Evolutionary conservation across 2,888 invertebrate genomes (phyloP), one percentile per base, ranked within the genome.

Genomic region (Hirtodrosophila histrioides): DNA sequence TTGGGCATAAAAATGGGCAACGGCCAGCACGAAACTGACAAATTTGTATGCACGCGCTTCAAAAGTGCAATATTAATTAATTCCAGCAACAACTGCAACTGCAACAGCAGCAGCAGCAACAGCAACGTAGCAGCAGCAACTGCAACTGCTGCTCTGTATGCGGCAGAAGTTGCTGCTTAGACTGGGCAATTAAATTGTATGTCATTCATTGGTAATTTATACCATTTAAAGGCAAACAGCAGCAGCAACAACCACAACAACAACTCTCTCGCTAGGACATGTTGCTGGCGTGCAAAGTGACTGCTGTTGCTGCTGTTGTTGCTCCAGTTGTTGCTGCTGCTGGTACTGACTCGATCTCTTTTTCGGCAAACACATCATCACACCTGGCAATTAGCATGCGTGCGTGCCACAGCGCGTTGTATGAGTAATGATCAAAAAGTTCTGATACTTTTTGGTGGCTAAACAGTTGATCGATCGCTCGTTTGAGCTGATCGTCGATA

Each of bases 171-270:
- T 67, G 82, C 64, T 86, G 63, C 72, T 84, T 78, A 83, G 88
- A 66, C 72, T 51, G 64, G 79, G 90, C 91, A 90, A 90, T 89
- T 90, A 90, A 90, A 90, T 86, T 84, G 89, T 88, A 89, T 90
- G 90, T 89, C 90, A 90, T 90, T 90, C 90, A 90, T 90, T 89
- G 90, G 89, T 90, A 90, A 90, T 90, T 90, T 89, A 89, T 90
- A 89, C 89, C 90, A 89, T 89, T 89, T 88, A 86, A 89, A 88
- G 89, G 69, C 79, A 85, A 69, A 65, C 78, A 72, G 43, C 75
- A 69, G 53, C 27, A 48, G 29, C 51, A 62, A 50, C 39, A 60
- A 8, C 17, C 17, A 17, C 46, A 40, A 44, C 58, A 58, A 29
- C 73, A 57, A 35, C 69, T 61, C 62, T 62, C 62, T 62, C 46